Evolutionary conservation across 2,888 invertebrate genomes (phyloP).

Genomic region (Callyntrura guangdongensis): DNA sequence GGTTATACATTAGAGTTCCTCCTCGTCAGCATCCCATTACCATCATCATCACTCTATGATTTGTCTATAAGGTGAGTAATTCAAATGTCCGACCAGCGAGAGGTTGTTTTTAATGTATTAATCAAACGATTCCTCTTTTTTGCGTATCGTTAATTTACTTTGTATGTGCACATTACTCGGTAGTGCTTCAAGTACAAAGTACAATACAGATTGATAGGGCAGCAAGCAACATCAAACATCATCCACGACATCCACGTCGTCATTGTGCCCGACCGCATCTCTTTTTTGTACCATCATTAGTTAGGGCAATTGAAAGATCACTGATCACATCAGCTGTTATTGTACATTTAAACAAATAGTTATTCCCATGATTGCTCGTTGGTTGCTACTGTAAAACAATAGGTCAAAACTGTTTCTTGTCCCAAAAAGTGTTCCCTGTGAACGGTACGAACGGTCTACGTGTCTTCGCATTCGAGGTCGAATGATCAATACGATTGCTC

Average conservation of each 20-base stretch:
- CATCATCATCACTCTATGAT: background rate
- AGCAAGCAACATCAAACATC: no score
- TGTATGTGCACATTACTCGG: background rate
- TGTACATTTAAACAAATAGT: constrained; percentile 13
- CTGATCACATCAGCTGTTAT: background rate
- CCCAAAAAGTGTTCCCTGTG: constrained; percentile 22
- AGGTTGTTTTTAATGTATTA: constrained; percentile 17
- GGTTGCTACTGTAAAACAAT: constrained; percentile 8
- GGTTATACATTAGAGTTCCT: background rate
- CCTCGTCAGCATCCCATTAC: background rate
- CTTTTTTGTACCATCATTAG: background rate
- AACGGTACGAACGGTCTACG: background rate
- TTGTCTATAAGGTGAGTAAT: constrained; percentile 36
- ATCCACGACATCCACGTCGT: background rate
- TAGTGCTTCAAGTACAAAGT: background rate
- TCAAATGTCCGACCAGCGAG: background rate
- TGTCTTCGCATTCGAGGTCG: constrained; percentile 7
- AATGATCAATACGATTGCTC: constrained; percentile 22
- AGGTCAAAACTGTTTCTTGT: constrained; percentile 45
- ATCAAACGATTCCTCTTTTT: constrained; percentile 24
- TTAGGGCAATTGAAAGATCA: background rate
- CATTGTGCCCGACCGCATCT: background rate
- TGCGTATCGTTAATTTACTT: background rate
- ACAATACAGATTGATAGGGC: background rate
- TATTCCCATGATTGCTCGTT: background rate